These are phyloP conservation scores for Coranthus polyacanthus DNA, from an alignment of 2,797 vertebrate genomes.

Conservation along the genomic window DNA sequence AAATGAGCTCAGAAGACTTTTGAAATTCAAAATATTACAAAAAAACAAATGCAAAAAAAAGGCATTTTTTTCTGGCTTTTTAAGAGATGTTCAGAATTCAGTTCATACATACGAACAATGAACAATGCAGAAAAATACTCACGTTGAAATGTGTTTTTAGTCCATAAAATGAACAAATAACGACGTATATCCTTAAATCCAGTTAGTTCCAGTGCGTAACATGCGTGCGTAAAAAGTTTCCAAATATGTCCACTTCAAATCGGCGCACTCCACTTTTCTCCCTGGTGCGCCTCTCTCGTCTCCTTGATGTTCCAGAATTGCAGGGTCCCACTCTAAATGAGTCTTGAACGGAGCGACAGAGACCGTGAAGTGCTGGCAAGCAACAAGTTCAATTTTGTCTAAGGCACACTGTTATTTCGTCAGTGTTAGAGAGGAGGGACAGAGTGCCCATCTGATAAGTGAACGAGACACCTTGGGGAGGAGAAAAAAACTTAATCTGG, in stretches of 20 bases:
- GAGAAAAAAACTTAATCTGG: slow-evolving; percentile 58
- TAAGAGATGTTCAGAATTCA: accelerated
- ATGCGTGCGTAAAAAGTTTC: slow-evolving; percentile 82
- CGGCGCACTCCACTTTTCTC: slow-evolving; percentile 45
- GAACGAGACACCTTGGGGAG: slow-evolving; percentile 82
- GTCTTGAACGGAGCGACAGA: slow-evolving; percentile 76
- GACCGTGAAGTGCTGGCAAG: slow-evolving; percentile 81
- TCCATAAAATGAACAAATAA: slow-evolving; percentile 69
- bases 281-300: slow-evolving; percentile 42
- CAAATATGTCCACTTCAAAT: slow-evolving; percentile 57
- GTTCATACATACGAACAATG: background rate
- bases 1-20: background rate
- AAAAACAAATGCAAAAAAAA: slow-evolving; percentile 1
- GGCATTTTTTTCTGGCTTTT: background rate
- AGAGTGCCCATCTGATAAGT: slow-evolving; percentile 83
- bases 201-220: slow-evolving; percentile 66
- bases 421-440: slow-evolving; percentile 92
- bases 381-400: slow-evolving; percentile 91
- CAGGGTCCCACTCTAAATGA: slow-evolving; percentile 72
- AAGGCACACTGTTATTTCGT: slow-evolving; percentile 93
- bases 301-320: slow-evolving; percentile 58
- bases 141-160: slow-evolving; percentile 73
- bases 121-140: slow-evolving; percentile 41
- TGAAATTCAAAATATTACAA: background rate
- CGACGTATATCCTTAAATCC: slow-evolving; percentile 54